Evolutionary conservation across 1,140 invertebrate genomes (phyloP), one percentile per base, ranked within the genome.

Genomic region (Eubasilissa regina): DNA sequence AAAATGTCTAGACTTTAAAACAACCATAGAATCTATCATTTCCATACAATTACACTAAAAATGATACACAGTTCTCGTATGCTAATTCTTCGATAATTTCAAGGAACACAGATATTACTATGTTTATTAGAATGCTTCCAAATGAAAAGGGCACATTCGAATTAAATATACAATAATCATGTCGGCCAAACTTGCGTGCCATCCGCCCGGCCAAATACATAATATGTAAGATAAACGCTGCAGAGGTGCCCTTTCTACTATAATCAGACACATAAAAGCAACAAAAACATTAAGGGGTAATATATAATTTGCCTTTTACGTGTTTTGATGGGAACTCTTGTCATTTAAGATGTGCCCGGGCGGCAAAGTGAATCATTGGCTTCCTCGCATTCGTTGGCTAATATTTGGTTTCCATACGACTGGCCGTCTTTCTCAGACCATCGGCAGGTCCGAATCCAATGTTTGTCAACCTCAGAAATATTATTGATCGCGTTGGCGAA

Each of bases 161-260:
- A 56, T 56, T 15, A 56, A 56, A 56, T 56, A 56, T 8, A 56
- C 53, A 56, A 17, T 56, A 15, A 56, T 56, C n/a, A 56, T 56
- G n/a, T 56, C 8, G 48, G 48, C 7, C 3, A 17, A 7, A 12
- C 4, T 56, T 56, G 53, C 53, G 53, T 56, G 53, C 15, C 17
- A 3, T 56, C 1, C 7, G 53, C 1, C 53, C n/a, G 0, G 1
- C 53, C 6, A 35, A 35, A 35, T 35, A 35, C 25, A 35, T 35
- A 35, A 56, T 56, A 17, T n/a, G 53, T 17, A 7, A n/a, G 53
- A 17, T 56, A 56, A 56, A 17, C 13, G 53, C n/a, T 15, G 7
- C 53, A 56, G n/a, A 62, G 58, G 58, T 62, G 58, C 58, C 58
- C 58, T 62, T 56, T 56, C 58, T 11, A 13, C 10, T 11, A 21